These are phyloP conservation scores for Dicyrtoma fusca DNA, from an alignment of 2,888 invertebrate genomes.

Conservation along the genomic window DNA sequence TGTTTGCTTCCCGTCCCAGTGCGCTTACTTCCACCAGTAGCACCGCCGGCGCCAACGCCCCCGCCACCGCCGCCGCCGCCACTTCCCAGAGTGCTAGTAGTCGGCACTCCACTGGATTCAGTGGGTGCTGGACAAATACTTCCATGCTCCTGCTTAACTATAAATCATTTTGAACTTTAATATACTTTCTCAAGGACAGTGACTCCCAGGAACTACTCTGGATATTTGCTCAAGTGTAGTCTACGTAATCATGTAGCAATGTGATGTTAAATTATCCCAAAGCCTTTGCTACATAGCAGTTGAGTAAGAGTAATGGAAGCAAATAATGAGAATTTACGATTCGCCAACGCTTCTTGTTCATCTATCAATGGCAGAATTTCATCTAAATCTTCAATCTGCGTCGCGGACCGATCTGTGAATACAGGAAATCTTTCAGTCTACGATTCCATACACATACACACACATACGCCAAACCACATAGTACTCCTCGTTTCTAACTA, in stretches of 20 bases:
- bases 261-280: too few species aligned
- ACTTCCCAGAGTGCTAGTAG: background rate
- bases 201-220: too few species aligned
- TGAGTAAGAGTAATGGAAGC: slow-evolving; percentile 27
- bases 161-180: slow-evolving; percentile 8
- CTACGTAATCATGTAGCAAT: too few species aligned
- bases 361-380: slow-evolving; percentile 52
- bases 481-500: too few species aligned
- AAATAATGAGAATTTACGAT: slow-evolving; percentile 24
- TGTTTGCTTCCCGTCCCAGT: slow-evolving; percentile 18
- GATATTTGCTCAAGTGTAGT: too few species aligned
- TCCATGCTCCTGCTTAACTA: slow-evolving; percentile 21
- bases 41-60: background rate
- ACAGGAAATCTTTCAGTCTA: background rate
- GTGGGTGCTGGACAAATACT: slow-evolving; percentile 12
- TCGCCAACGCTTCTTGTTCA: slow-evolving; percentile 44
- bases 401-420: slow-evolving; percentile 44
- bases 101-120: slow-evolving; percentile 10
- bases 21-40: background rate
- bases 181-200: background rate
- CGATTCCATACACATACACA: background rate
- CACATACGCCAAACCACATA: background rate
- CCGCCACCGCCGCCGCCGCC: slow-evolving; percentile 24
- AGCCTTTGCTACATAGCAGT: background rate
- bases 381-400: slow-evolving; percentile 51